These are phyloP conservation scores for Enteromius thamalakanensis DNA, from an alignment of 2,797 vertebrate species.

Conservation along the genomic window DNA sequence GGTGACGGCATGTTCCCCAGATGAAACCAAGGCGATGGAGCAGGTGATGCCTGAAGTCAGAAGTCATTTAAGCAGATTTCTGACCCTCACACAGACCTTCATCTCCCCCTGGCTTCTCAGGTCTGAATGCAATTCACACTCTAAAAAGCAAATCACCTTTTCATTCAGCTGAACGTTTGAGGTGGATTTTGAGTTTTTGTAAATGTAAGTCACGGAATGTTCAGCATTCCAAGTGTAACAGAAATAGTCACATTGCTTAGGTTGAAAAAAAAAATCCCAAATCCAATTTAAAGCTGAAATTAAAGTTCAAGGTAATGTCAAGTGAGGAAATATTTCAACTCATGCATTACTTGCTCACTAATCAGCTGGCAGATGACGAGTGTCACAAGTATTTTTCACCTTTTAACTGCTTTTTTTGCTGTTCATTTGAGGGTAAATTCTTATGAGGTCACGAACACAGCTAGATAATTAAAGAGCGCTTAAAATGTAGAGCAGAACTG, in stretches of 20 bases:
- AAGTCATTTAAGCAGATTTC: conserved; percentile 43
- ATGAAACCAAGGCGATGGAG: conserved; percentile 19
- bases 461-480: not conserved
- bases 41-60: conserved; percentile 19
- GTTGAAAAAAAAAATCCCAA: not conserved
- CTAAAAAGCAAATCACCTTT: not conserved
- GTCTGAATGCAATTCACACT: conserved; percentile 62
- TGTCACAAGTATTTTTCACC: not conserved
- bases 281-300: not conserved
- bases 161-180: not conserved
- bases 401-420: not conserved
- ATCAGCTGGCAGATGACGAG: not conserved
- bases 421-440: not conserved
- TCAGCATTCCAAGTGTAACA: not conserved
- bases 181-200: not conserved
- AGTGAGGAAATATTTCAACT: not conserved
- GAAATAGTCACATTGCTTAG: not conserved
- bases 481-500: not conserved
- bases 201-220: not conserved
- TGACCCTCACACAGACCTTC: conserved; percentile 78
- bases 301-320: not conserved
- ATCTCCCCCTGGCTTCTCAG: conserved; percentile 78
- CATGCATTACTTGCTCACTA: not conserved
- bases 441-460: not conserved
- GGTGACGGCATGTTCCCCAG: not conserved